Evolutionary conservation across 2,888 invertebrate genomes (phyloP), one percentile per base, ranked within the genome.

Genomic region (Stenodema calcarata): DNA sequence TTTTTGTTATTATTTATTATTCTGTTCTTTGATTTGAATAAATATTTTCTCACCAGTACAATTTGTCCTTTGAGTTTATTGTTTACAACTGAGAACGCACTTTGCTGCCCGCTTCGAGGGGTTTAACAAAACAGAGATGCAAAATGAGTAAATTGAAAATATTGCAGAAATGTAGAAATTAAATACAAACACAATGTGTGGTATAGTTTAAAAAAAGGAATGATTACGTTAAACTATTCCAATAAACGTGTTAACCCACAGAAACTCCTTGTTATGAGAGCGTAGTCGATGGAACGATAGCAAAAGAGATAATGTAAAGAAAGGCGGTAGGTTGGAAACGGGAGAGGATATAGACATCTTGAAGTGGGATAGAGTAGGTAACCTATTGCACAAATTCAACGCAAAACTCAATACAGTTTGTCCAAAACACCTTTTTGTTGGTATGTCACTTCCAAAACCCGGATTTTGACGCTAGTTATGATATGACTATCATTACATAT

Each of bases 1-100:
- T 82, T 83, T 73, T 73, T 79, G 30, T 87, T 41, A 69, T 76
- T 62, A 81, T 86, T 35, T 83, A 76, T 76, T 78, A 50, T 73
- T 80, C 80, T 44, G 27, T 42, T 78, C 14, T 18, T 44, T 44
- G 78, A 78, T 18, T 44, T n/a, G 9, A 62, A 62, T 62, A 23
- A 62, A 62, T 62, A 62, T 18, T 62, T 62, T 62, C 18, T 62
- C 27, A 62, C 27, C n/a, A 6, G 54, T 54, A 54, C 54, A 54
- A 1, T 27, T 23, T 23, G 3, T 23, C 62, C 23, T 62, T 62
- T 62, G 12, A 35, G 50, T 62, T 27, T 54, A 30, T 80, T 80
- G 16, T 80, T 62, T 62, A 62, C n/a, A 50, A 11, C 23, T 27
- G 23, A 23, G 18, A 62, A 62, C 62, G 62, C 62, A 62, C 62